phyloP scores from a whole-genome alignment of 2,888 invertebrate genomes.

The Apotomis turbidana region DNA sequence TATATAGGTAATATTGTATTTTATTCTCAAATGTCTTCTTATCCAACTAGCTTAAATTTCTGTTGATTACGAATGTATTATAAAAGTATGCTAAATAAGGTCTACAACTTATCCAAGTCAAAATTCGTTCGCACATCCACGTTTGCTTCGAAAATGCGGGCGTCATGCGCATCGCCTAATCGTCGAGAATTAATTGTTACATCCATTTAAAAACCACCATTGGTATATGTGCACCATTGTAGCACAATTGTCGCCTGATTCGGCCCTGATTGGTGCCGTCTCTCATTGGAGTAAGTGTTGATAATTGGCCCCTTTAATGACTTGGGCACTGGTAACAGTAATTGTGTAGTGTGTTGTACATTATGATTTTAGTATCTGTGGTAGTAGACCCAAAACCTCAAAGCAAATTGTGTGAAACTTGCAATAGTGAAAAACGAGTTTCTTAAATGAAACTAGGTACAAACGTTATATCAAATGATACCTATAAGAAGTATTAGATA shows the following conservation, averaged over 20 bases:
- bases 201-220: slow-evolving; percentile 82
- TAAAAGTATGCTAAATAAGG: no score
- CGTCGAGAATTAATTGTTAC: slow-evolving; percentile 83
- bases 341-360: background rate
- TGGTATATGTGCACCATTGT: slow-evolving; percentile 61
- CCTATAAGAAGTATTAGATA: no score
- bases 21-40: no score
- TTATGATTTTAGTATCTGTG: no score
- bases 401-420: no score
- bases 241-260: slow-evolving; percentile 73
- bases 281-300: slow-evolving; percentile 62
- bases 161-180: slow-evolving; percentile 72
- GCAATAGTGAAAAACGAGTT: no score
- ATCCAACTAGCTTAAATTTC: no score
- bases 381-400: no score
- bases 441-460: no score
- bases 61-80: slow-evolving; percentile 7
- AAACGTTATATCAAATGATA: no score
- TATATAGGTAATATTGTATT: no score
- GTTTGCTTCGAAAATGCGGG: slow-evolving; percentile 75
- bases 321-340: background rate
- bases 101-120: background rate
- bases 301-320: slow-evolving; percentile 42
- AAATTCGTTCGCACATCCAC: slow-evolving; percentile 51
- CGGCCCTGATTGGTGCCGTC: slow-evolving; percentile 72